Evolutionary conservation across 2,797 vertebrate species (phyloP), one percentile per base, ranked within the genome.

Genomic region (Carduelis carduelis): DNA sequence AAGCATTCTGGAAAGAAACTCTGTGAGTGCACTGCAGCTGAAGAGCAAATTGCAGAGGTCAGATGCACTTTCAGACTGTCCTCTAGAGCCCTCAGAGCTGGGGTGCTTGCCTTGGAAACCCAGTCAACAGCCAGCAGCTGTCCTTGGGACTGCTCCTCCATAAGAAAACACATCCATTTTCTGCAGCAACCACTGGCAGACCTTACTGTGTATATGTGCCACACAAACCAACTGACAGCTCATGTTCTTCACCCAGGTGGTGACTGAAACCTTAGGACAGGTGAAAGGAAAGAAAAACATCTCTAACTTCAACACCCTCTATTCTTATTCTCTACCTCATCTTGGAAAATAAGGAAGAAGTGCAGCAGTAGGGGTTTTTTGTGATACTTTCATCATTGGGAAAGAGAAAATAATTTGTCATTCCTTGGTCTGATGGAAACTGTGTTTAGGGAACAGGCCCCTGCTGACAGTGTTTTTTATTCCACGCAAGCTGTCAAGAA

Each of bases 331-430:
- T 83, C 21, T 39, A 41, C 57, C 83, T 91, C 63, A 53, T 88
- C 84, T 94, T 89, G 68, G 55, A 41, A 95, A 95, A 95, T 87
- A 91, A 90, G 59, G 85, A 94, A 20, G 30, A 94, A 91, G 17
- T 68, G 64, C 71, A 97, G 74, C 85, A 83, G 88, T 81, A 94
- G 87, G 94, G 79, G 49, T 57, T 37, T 74, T 97, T 88, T 63
- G 39, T 95, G 95, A 93, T 95, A 80, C 63, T 71, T 76, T 96
- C 89, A 88, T 97, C 95, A 93, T 4, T 61, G 30, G 34, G 86
- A 97, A 87, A 93, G 89, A 94, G 94, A 96, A 90, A 90, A 91
- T 86, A 96, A 90, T 98, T 97, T 97, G 87, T 97, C 91, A 92
- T 95, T 94, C 80, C 89, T 93, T 79, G 63, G 64, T 95, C 84